phyloP scores from a whole-genome alignment of 2,797 vertebrate genomes.

The Allenopithecus nigroviridis region DNA sequence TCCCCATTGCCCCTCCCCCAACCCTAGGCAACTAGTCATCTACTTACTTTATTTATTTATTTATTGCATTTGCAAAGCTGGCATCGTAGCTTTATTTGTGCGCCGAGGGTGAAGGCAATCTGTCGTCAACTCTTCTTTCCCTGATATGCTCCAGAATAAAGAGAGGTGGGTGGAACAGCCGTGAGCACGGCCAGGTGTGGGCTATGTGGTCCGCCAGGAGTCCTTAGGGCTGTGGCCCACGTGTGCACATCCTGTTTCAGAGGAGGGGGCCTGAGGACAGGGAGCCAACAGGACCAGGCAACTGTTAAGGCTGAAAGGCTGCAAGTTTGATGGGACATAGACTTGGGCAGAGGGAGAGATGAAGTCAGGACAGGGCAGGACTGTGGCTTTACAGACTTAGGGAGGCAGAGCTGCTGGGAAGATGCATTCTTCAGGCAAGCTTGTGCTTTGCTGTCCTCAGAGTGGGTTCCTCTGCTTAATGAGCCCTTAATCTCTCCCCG shows the following conservation, averaged over 20 bases:
- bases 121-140: not conserved
- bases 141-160: not conserved
- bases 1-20: not conserved
- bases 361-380: not conserved
- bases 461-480: not conserved
- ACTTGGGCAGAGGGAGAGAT: not conserved
- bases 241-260: not conserved
- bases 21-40: not conserved
- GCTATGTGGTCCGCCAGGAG: not conserved
- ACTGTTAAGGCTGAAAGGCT: not conserved
- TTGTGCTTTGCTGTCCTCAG: not conserved
- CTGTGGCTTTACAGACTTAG: not conserved
- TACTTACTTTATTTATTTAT: not conserved
- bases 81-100: constrained; percentile 55
- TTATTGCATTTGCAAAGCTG: not conserved
- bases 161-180: not conserved
- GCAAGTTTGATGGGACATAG: not conserved
- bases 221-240: not conserved
- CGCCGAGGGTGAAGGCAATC: not conserved
- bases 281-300: not conserved
- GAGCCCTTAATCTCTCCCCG: constrained; percentile 51
- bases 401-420: not conserved
- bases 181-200: not conserved
- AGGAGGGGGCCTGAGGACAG: not conserved
- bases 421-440: not conserved